Base-by-base conservation (phyloP, 2,888 invertebrate genomes). In the Eupithecia centaureata region DNA sequence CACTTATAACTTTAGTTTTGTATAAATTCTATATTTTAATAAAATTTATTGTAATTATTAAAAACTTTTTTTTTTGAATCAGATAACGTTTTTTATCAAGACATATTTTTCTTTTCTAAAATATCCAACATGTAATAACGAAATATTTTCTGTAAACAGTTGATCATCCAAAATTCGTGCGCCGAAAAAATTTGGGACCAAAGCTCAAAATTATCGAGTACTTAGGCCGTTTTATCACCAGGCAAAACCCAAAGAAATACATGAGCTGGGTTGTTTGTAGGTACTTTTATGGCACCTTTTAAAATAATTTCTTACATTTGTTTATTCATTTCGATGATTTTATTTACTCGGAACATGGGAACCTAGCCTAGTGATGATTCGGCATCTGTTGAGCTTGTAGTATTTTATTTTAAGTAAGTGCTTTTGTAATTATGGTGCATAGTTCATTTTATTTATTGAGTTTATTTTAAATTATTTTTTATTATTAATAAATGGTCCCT, bases 371-470 rank as follows among this genome's bases (percentile, higher is more conserved):
- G 47, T 51, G 58, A 22, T 47, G 47, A 47, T 47, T 12, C 27
- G 33, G 13, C 47, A 47, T 35, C 5, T 13, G 4, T 58, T 51
- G n/a, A n/a, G 12, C 7, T 35, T 12, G 18, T 7, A n/a, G 70
- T 65, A 65, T 73, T 73, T 62, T 52, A 61, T 12, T 47, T 63
- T 61, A 61, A 63, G 66, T 71, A 18, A 38, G 84, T 86, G 86
- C 83, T 84, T 80, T 63, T 78, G 80, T 82, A 80, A 81, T 80
- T 72, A 80, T 85, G 86, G 86, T 87, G 87, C 86, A 60, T 79
- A 76, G 71, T 74, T 73, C 73, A n/a, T 75, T 77, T 72, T 63
- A 47, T 47, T 47, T 47, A 47, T 47, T 47, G 47, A 47, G 47
- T 47, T 47, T 47, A 47, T 47, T 47, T 47, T n/a, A n/a, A n/a